Base-by-base conservation (phyloP, 2,113 vertebrate species). In the Sapayoa aenigma region DNA sequence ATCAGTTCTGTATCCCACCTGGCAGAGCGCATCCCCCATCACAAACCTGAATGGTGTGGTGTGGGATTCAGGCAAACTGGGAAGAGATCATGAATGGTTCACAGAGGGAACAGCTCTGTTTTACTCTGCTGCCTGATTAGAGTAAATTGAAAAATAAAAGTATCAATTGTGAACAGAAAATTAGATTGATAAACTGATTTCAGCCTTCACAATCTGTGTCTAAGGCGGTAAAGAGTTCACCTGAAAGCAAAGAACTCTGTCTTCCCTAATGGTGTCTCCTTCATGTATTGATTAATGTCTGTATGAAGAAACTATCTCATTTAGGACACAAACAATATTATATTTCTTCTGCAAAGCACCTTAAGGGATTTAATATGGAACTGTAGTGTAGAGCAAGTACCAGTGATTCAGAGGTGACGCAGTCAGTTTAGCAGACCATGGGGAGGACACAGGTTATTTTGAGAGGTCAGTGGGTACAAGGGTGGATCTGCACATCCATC, bases 71-170 rank as follows among this genome's bases (percentile, higher is more conserved):
- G 16, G 74, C 41, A 50, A 28, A 56, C 5, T 6, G 3, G 60
- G 42, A 35, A 2, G 33, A 41, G 33, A 27, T 25, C 33, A 2
- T 0, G 1, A 75, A 9, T 24, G 5, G 1, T 1, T 5, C 8
- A 1, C 21, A 23, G 59, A 7, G 28, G 69, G 12, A 81, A 14
- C 12, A 0, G 1, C 13, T 55, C 65, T 19, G 37, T 12, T 56
- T 7, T 72, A 22, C 53, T 77, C 53, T 28, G 68, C 84, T 21
- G 44, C 84, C 53, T 31, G 21, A 47, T 58, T 20, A 62, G 55
- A 53, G 71, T 3, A 7, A 85, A 39, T 6, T 37, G 71, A 56
- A 89, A 91, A 77, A 67, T 33, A 76, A 87, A 82, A 80, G 39
- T 85, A 55, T 44, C 58, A 74, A 66, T 42, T 69, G 41, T 10